These are phyloP conservation scores for Zootermopsis nevadensis DNA, from an alignment of 2,888 invertebrate genomes.

Conservation along the genomic window DNA sequence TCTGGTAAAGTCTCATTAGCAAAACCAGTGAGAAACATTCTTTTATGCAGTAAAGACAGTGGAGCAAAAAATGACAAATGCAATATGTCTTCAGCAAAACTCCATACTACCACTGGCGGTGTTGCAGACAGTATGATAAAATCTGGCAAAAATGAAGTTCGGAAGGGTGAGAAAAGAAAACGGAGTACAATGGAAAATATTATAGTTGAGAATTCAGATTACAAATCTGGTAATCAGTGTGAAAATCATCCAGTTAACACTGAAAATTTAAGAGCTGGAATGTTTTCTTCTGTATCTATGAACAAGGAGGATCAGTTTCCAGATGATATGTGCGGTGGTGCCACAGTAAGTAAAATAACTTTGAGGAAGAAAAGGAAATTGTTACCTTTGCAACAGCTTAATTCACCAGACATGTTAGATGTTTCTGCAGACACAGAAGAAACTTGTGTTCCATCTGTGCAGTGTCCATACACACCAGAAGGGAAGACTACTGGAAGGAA, in stretches of 20 bases:
- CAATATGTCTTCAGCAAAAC: not conserved
- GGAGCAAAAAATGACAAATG: not conserved
- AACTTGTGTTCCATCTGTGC: not conserved
- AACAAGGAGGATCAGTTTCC: not conserved
- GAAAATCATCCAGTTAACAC: too few species aligned
- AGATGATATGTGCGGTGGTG: not conserved
- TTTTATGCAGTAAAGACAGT: not conserved
- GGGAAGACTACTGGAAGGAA: not conserved
- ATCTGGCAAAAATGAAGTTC: not conserved
- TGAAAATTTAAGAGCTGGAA: too few species aligned
- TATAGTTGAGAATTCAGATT: not conserved
- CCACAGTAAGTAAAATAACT: not conserved
- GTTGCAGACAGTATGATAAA: too few species aligned
- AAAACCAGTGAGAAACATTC: not conserved
- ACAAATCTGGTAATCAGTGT: not conserved
- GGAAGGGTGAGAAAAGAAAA: not conserved
- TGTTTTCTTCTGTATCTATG: too few species aligned
- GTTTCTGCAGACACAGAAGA: not conserved
- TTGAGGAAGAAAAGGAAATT: constrained; percentile 32
- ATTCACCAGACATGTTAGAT: constrained; percentile 14
- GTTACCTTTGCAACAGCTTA: not conserved
- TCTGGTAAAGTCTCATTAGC: not conserved
- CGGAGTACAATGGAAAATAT: not conserved
- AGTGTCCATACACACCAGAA: not conserved
- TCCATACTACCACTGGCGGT: too few species aligned